Base-by-base conservation (phyloP, 2,113 vertebrate genomes). In the Sylvilagus bachmani region DNA sequence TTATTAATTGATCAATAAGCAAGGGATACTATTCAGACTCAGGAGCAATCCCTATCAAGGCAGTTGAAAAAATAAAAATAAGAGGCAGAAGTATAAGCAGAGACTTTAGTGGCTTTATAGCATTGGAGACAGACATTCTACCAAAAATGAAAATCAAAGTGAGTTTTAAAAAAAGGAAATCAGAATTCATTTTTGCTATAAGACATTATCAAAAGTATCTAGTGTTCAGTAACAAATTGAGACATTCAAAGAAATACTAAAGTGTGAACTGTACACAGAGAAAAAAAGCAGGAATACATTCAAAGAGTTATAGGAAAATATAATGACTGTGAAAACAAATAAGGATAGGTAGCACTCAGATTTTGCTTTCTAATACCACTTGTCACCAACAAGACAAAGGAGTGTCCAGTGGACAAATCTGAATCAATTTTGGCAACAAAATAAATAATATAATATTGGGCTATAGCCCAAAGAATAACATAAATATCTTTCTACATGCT, bases 251-350 rank as follows among this genome's bases (percentile, higher is more conserved):
- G 67, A 85, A 81, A 77, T 5, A 38, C 51, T 16, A 85, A 88
- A 70, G 29, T 80, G n/a, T 90, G 25, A 75, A 17, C 4, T 0
- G 83, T 82, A 70, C 22, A 86, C 33, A 25, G 24, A 44, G 24
- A 80, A 86, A 44, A 44, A 44, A 44, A 44, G 6, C 44, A 44
- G 44, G 44, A 95, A 62, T 66, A 38, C 0, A 33, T 38, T 71
- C 19, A 64, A 85, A 93, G 10, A 88, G 80, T 80, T 80, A 74
- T 81, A 93, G 61, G 51, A 75, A 70, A 94, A 70, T 22, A 38
- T 62, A 33, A 33, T 22, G n/a, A n/a, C n/a, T 69, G 55, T 90
- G 58, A 84, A 90, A 87, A 87, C 49, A 62, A 82, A 44, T 33
- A 69, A 55, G 31, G 61, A 44, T 10, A 36, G 3, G 27, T 22